Base-by-base conservation (phyloP, 2,113 vertebrate genomes). In the Polyodon spathula region DNA sequence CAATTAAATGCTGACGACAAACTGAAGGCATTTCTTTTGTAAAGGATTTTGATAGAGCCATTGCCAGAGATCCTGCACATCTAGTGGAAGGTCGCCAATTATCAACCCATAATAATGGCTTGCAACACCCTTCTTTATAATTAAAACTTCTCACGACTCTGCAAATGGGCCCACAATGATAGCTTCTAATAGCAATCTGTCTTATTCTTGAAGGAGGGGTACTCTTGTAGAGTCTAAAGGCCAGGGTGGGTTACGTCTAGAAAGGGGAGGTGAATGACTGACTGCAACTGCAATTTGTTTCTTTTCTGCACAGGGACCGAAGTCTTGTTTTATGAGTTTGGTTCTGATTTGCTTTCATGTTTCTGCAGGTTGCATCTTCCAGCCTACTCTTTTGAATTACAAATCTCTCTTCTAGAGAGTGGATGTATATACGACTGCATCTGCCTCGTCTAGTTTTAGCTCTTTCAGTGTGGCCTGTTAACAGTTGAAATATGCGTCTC, bases 241-340 rank as follows among this genome's bases (percentile, higher is more conserved):
- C 10, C 12, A 14, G 46, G 46, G 39, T 37, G 40, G 11, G 37
- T n/a, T 52, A 57, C 37, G 56, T 37, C 52, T 39, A 16, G 15
- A 27, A 27, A 42, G 60, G 9, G 51, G 27, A 17, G 40, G 15
- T 10, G 42, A 27, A 40, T 42, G 43, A 40, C 39, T 44, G 52
- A 37, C 43, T 71, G 0, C 0, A 4, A 0, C 1, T 6, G 2
- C 50, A 8, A 66, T 63, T 72, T 66, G 64, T 70, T 68, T 66
- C 50, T 72, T 71, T 75, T 40, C 65, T 5, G 55, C 62, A 60
- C 68, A 62, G 73, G 74, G 77, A 66, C 76, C 63, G 58, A 63
- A 67, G 78, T 76, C 76, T 78, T 79, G 78, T 82, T 80, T 81
- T 85, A 85, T 86, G 83, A 80, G 66, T 74, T 73, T 76, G 73